Percentiles rank a stretch among this genome's conserved stretches.
Conservation (phyloP, 2,888 invertebrate genomes). For the Hemaris fuciformis region DNA sequence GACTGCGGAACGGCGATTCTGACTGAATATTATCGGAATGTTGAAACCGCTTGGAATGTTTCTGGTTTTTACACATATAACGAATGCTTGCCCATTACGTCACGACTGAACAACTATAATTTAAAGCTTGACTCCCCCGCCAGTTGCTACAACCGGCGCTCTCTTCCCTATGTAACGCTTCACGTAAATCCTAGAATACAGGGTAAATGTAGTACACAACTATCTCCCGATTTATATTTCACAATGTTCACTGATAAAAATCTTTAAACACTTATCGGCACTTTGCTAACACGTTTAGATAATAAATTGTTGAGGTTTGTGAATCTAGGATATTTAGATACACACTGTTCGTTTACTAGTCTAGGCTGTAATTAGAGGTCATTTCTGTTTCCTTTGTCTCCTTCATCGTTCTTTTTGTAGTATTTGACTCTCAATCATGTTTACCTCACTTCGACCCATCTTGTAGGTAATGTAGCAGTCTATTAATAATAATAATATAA, state of each 20-base stretch:
- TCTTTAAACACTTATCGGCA: constrained; percentile 75
- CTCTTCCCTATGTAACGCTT: constrained; percentile 52
- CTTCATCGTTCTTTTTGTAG: constrained; percentile 48
- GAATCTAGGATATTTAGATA: constrained; percentile 28
- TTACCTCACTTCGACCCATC: constrained; percentile 72
- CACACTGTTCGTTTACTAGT: constrained; percentile 54
- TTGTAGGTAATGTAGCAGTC: constrained; percentile 75
- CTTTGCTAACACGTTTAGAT: constrained; percentile 66
- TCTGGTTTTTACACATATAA: constrained; percentile 25
- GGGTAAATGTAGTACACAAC: constrained; percentile 78
- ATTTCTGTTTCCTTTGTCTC: constrained; percentile 40
- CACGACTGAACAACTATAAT: constrained; percentile 65
- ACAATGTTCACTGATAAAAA: constrained; percentile 72
- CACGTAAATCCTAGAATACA: constrained; percentile 79
- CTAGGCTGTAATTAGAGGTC: constrained; percentile 54
- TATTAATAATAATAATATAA: constrained; percentile 63
- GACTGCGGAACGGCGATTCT: constrained; percentile 43
- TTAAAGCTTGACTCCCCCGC: constrained; percentile 47
- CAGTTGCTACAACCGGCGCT: constrained; percentile 34
- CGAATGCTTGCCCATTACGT: constrained; percentile 67
- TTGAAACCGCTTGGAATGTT: not conserved
- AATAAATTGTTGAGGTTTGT: constrained; percentile 71
- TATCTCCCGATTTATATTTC: constrained; percentile 69
- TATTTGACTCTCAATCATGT: constrained; percentile 39
- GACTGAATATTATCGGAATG: constrained; percentile 31